Conservation (phyloP, 92 coral and sea anemone genomes). For the Heteractis magnifica region DNA sequence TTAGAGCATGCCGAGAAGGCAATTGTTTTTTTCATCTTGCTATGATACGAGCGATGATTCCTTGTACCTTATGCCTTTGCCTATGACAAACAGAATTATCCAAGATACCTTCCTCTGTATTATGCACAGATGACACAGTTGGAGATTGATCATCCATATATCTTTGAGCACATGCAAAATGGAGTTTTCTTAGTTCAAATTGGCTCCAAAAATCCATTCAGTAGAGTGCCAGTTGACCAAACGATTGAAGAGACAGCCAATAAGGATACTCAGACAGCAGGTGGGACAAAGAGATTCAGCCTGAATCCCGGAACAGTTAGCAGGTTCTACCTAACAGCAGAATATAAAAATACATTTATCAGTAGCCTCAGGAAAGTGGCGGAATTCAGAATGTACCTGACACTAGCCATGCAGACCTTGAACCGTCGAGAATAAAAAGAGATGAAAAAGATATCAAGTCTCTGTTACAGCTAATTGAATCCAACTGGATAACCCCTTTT, state of each 20-base stretch:
- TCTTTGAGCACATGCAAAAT: neutral
- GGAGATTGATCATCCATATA: conserved; percentile 1
- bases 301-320: neutral
- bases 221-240: conserved; percentile 8
- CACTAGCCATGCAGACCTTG: conserved; percentile 13
- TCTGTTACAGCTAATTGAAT: conserved; percentile 29
- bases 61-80: conserved; percentile 31
- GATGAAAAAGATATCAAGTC: conserved; percentile 33
- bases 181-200: conserved; percentile 21
- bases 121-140: conserved; percentile 22
- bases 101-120: conserved; percentile 2
- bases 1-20: no score
- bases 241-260: neutral
- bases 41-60: conserved; percentile 26
- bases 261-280: no score
- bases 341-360: neutral
- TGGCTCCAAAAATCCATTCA: neutral
- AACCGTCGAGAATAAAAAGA: conserved; percentile 34
- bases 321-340: neutral
- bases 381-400: neutral
- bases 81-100: conserved; percentile 6
- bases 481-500: conserved; percentile 33
- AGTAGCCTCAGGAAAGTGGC: conserved; percentile 4
- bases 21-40: conserved; percentile 21
- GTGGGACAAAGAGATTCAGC: neutral